These are phyloP conservation scores for Rhagoletis zephyria DNA, from an alignment of 1,140 invertebrate genomes.

Conservation along the genomic window DNA sequence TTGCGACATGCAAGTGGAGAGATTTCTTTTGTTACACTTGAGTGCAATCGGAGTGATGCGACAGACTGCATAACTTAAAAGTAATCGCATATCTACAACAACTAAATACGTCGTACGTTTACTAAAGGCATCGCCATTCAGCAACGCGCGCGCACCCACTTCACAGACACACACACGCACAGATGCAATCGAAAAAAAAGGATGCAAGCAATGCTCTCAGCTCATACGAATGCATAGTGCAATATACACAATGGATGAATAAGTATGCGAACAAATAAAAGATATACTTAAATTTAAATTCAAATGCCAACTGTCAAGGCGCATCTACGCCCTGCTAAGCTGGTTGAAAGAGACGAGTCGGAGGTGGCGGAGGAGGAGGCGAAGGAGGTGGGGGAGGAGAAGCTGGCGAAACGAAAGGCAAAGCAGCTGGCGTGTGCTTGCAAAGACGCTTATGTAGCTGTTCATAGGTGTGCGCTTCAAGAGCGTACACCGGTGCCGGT, in stretches of 20 bases:
- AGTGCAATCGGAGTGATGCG: conserved; percentile 50
- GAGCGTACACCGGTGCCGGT: too few species aligned
- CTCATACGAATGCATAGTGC: not conserved
- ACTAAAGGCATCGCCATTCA: not conserved
- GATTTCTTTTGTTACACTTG: conserved; percentile 42
- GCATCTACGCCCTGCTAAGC: too few species aligned
- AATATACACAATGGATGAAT: not conserved
- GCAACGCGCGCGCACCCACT: not conserved
- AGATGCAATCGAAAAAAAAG: not conserved
- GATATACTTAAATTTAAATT: conserved; percentile 43
- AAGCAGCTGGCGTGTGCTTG: not conserved
- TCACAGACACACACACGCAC: not conserved
- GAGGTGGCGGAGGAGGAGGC: not conserved
- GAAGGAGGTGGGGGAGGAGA: not conserved
- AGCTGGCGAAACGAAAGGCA: not conserved
- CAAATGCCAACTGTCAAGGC: conserved; percentile 52
- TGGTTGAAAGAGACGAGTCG: too few species aligned
- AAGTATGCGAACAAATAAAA: not conserved
- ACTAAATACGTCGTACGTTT: not conserved
- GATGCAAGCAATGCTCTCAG: not conserved
- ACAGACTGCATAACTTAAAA: conserved; percentile 49
- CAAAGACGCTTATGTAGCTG: not conserved
- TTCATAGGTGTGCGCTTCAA: not conserved
- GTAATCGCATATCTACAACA: conserved; percentile 40
- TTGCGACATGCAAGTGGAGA: too few species aligned